Evolutionary conservation across 2,888 invertebrate genomes (phyloP), one percentile per base, ranked within the genome.

Genomic region (Nomada fucata): DNA sequence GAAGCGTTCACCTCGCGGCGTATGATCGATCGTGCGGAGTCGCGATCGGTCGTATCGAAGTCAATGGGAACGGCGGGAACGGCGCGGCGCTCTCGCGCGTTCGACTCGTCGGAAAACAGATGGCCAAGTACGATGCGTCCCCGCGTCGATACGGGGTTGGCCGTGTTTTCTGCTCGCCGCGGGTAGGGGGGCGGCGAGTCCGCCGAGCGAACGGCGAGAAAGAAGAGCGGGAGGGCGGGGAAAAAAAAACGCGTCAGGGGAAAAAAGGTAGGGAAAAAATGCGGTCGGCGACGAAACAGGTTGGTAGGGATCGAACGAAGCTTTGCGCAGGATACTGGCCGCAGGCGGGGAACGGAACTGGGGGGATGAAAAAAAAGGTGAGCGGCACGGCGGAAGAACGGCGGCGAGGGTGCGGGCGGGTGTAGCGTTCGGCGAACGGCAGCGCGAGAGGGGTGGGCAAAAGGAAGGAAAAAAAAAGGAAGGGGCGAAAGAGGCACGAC

Each of bases 101-200:
- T 81, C 81, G 69, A 79, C 78, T 81, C 81, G 70, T 81, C 36
- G 72, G 63, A 78, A 84, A 79, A 83, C 76, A 76, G 76, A 83
- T 76, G 75, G 74, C 78, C 77, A 63, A 73, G 77, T 82, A 68
- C 72, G 81, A 42, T 60, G 55, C 44, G 2, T 7, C 15, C 18
- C 47, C 61, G 29, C 64, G 79, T 85, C 84, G 89, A 85, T 89
- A 89, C 90, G 85, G 77, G 69, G 87, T 84, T 89, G 89, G 72
- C 60, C 82, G 85, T 86, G 83, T 90, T 88, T 83, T 86, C 85
- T 79, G 83, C 67, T 68, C 64, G 77, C 61, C 73, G 70, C 47
- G n/a, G 13, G 52, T 52, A 11, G 61, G 23, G 26, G 50, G n/a
- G n/a, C n/a, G n/a, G 61, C 15, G 20, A 50, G 15, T 50, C 36